A percentile compares a stretch with the other conserved stretches of the same genome.
phyloP scores from a whole-genome alignment of 2,797 vertebrate species.

The Myotis daubentonii region DNA sequence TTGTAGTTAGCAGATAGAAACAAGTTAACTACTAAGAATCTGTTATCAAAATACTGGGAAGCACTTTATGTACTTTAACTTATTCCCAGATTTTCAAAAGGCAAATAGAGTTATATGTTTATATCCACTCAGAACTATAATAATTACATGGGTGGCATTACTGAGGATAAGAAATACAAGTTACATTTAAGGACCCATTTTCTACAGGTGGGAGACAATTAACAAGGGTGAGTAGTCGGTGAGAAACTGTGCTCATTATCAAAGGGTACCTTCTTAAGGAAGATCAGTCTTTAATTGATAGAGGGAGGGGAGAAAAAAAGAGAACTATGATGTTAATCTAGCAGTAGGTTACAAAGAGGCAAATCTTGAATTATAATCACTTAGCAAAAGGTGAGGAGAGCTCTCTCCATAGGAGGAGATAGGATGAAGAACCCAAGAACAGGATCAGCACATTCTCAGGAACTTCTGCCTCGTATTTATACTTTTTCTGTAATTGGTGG shows the following conservation, averaged over 20 bases:
- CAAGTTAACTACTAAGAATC: slow-evolving; percentile 37
- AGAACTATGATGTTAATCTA: background rate
- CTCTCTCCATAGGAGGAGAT: background rate
- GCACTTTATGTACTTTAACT: slow-evolving; percentile 14
- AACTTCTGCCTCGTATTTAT: background rate
- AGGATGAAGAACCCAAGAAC: background rate
- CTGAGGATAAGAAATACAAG: background rate
- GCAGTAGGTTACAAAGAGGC: background rate
- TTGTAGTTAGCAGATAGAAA: background rate
- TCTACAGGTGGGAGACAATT: background rate
- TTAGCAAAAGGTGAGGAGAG: background rate
- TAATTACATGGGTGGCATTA: background rate
- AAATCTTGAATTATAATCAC: slow-evolving; percentile 5
- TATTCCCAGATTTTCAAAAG: slow-evolving; percentile 48
- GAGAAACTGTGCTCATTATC: background rate
- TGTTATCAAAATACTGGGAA: background rate
- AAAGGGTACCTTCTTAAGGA: background rate
- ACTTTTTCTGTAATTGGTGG: background rate
- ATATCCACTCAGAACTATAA: background rate
- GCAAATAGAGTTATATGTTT: background rate
- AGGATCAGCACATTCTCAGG: background rate
- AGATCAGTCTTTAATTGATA: background rate
- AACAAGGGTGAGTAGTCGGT: background rate
- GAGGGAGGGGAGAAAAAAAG: background rate
- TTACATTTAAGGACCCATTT: background rate